Evolutionary conservation across 2,888 invertebrate species (phyloP), one percentile per base, ranked within the genome.

Genomic region (Nomada lathburiana): DNA sequence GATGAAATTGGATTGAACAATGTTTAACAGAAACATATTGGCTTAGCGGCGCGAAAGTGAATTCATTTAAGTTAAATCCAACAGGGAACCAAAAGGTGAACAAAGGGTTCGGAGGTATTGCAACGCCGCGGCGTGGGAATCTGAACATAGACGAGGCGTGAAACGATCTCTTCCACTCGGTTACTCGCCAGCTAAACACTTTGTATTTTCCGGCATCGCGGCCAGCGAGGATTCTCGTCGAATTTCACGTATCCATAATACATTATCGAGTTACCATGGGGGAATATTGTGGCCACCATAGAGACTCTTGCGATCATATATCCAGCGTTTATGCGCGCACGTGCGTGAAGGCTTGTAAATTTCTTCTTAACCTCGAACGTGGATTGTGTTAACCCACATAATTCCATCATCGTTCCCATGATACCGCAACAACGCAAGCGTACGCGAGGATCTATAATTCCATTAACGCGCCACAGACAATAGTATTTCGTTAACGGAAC

Each of bases 231-330:
- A 89, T 89, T 86, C 87, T 89, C 89, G 87, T 89, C 86, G 87
- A 89, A 88, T 89, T 91, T 90, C 91, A 89, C 89, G 88, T 89
- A 89, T 92, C 89, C 89, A 89, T 90, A 90, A 90, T 91, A 89
- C 90, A 91, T 92, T 91, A 92, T 92, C 92, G 86, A 84, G 88
- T 92, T 92, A 92, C 92, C 88, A 92, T 92, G 85, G 85, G 91
- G 91, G 92, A 90, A 89, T 82, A 92, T 92, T 92, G 91, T 90
- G 87, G 86, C 84, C 88, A 83, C 87, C 80, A 76, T 83, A 80
- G 85, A 86, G 82, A 82, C 81, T 80, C 71, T 62, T 55, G 77
- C 81, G 85, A 87, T 88, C 89, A 70, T 88, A 87, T 86, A 88
- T 86, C 87, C 84, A 71, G 50, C 77, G 80, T 68, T 80, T 81